Evolutionary conservation across 1,140 invertebrate species (phyloP).

Genomic region (Dufourea novaeangliae): DNA sequence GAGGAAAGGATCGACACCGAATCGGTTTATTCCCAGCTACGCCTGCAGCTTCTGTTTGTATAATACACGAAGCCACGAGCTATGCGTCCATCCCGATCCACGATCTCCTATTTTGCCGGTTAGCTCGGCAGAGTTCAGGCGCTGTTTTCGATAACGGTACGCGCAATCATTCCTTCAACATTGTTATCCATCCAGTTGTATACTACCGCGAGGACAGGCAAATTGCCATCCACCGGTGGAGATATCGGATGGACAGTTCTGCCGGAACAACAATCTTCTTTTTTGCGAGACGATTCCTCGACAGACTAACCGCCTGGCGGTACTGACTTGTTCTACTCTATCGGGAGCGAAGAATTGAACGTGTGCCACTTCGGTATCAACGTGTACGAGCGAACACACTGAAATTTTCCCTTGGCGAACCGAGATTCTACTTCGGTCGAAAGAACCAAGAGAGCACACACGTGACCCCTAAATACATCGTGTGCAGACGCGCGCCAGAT

Average conservation of each 20-base stretch:
- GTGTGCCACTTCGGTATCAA: background rate
- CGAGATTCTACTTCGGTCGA: too few species aligned
- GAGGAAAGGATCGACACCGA: too few species aligned
- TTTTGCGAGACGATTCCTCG: background rate
- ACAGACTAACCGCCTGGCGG: background rate
- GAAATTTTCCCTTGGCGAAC: too few species aligned
- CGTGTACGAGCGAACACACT: too few species aligned
- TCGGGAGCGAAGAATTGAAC: background rate
- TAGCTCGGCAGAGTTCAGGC: slow-evolving; percentile 7
- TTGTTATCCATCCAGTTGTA: background rate
- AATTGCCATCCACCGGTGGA: background rate
- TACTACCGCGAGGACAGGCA: background rate
- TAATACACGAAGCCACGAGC: too few species aligned
- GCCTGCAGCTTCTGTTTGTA: slow-evolving; percentile 55
- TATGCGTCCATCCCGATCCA: slow-evolving; percentile 43
- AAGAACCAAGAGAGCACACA: too few species aligned
- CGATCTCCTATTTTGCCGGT: slow-evolving; percentile 55
- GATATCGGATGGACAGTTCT: background rate
- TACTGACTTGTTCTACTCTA: background rate
- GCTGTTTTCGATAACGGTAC: slow-evolving; percentile 55
- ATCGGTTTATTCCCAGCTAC: too few species aligned
- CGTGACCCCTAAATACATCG: too few species aligned
- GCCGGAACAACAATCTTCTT: background rate
- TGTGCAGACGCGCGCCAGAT: too few species aligned
- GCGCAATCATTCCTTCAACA: slow-evolving; percentile 24